Percentiles rank a stretch among this genome's conserved stretches.
Conservation (phyloP, 2,888 invertebrate genomes). For the Sacculina carcini region DNA sequence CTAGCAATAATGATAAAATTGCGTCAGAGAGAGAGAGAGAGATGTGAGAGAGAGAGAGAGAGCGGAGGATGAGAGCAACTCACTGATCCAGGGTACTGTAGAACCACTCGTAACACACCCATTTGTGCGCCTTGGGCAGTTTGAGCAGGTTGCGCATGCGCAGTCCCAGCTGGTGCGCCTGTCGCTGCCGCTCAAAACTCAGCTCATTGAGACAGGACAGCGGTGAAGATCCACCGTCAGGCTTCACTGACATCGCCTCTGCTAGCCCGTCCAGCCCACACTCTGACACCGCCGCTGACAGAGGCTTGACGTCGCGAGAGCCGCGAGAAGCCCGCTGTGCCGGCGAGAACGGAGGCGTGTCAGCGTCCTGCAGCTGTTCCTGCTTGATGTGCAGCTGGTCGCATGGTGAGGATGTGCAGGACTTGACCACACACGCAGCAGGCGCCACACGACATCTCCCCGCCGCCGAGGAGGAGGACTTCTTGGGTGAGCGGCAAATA, state of each 20-base stretch:
- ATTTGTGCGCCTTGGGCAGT: constrained; percentile 91
- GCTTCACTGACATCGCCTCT: not conserved
- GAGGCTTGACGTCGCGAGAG: not conserved
- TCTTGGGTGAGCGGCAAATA: constrained; percentile 42
- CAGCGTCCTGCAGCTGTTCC: constrained; percentile 12
- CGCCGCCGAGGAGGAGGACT: constrained; percentile 40
- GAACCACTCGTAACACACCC: constrained; percentile 99
- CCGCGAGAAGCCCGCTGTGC: not conserved
- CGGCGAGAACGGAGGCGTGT: not conserved
- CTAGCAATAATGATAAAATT: not conserved
- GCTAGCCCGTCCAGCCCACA: not conserved
- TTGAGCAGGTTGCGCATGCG: constrained; percentile 72
- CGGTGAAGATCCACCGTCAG: not conserved
- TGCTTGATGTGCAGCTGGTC: constrained; percentile 15
- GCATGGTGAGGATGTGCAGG: too few species aligned
- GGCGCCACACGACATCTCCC: constrained; percentile 20
- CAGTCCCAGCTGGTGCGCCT: constrained; percentile 64
- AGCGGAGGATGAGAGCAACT: constrained; percentile 16
- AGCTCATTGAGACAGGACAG: too few species aligned
- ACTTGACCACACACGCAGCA: too few species aligned
- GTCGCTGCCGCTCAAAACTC: not conserved
- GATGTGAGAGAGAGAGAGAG: not conserved
- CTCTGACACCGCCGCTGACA: not conserved
- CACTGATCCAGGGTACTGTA: constrained; percentile 85
- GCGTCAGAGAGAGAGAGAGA: not conserved